Percentiles rank a stretch among this genome's conserved stretches.
Conservation (phyloP, 2,888 invertebrate genomes). For the Kryphioiulus occultus region DNA sequence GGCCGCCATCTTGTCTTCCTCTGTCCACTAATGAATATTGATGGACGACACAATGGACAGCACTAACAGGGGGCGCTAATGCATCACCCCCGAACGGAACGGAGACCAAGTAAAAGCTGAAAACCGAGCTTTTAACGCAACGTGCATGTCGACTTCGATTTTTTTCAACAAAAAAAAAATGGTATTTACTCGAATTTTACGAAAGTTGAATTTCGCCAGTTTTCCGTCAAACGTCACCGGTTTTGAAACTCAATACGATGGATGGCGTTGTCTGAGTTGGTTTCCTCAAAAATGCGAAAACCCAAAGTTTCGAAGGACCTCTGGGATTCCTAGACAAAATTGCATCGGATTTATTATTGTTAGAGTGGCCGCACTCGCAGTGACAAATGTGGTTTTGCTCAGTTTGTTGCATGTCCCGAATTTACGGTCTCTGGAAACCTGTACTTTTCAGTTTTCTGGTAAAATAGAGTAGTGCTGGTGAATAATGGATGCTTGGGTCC, state of each 20-base stretch:
- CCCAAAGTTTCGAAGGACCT: background rate
- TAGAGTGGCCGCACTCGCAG: background rate
- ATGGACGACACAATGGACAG: background rate
- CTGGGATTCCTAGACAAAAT: background rate
- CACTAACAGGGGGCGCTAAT: background rate
- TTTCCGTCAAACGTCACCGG: background rate
- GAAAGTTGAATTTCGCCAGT: background rate
- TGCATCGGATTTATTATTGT: background rate
- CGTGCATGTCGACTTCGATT: background rate
- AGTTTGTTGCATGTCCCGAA: too few relatives aligned
- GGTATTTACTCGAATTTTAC: background rate
- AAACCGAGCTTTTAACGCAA: background rate
- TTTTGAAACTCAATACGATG: background rate
- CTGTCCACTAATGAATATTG: background rate
- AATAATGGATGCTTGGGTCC: background rate
- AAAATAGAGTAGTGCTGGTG: background rate
- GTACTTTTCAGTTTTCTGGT: background rate
- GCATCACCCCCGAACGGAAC: background rate
- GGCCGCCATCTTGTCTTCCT: background rate
- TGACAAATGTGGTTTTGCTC: background rate
- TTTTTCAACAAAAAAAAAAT: background rate
- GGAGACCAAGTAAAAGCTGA: background rate
- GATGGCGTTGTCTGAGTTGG: background rate
- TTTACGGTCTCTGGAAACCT: background rate
- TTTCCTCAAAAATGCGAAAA: background rate